Base-by-base conservation (phyloP, 2,797 vertebrate genomes). In the Sebastes wilsoni region DNA sequence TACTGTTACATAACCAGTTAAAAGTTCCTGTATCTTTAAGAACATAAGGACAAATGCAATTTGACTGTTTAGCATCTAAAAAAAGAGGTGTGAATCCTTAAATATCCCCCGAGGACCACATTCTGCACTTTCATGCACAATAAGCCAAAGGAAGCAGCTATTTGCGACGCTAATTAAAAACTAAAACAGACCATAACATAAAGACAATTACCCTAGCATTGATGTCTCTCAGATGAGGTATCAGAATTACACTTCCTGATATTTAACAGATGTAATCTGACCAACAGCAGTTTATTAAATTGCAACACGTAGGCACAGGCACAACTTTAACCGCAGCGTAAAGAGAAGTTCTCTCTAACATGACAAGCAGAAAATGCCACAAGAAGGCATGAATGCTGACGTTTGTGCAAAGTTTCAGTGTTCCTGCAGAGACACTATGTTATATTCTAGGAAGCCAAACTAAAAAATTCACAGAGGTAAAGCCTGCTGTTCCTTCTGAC, bases 381-480 rank as follows among this genome's bases (percentile, higher is more conserved):
- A 0, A 22, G 25, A 65, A 62, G 22, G 8, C 9, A 22, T n/a
- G 23, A 30, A 23, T 4, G 4, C 9, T 14, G 23, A 54, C 0
- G 1, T 34, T 36, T 61, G 66, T 49, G 22, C 22, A 54, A 27
- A 72, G 20, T 62, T 80, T 42, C 36, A 11, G 12, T 34, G 18
- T 36, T 84, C 18, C 59, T 64, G n/a, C 66, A 80, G 23, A 75
- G 38, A 66, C 52, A 22, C 55, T 1, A 2, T 56, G 54, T 46
- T 71, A n/a, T 64, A 54, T 75, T 79, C 27, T 6, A 32, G 54
- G 67, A 83, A 60, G 32, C 12, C 23, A 27, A 56, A 65, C 42
- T 55, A 18, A 72, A 42, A 36, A 49, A 59, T 27, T 14, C 75
- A 77, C 27, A 23, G 23, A 72, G 11, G 46, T 54, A 25, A 46